Conservation (phyloP, 2,113 vertebrate genomes). For the Corynorhinus townsendii region DNA sequence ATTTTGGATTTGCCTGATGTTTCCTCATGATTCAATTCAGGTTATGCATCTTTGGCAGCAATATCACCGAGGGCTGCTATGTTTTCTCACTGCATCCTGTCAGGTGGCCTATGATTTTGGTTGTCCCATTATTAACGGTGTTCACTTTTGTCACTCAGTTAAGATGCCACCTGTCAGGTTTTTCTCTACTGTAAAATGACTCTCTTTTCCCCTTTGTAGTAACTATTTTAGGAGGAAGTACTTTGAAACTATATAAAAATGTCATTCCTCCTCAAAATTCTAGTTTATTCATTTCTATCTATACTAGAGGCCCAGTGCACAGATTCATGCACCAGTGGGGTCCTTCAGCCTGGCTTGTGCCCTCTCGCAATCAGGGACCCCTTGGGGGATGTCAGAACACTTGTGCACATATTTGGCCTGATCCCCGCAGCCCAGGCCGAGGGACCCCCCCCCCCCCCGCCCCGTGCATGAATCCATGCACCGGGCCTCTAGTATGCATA, state of each 20-base stretch:
- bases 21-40: background rate
- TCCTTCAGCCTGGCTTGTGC: too few species aligned
- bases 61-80: background rate
- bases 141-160: background rate
- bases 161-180: background rate
- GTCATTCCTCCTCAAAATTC: background rate
- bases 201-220: background rate
- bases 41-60: background rate
- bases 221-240: background rate
- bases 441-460: too few species aligned
- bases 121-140: background rate
- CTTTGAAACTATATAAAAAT: constrained; percentile 5
- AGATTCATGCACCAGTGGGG: too few species aligned
- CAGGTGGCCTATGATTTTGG: background rate
- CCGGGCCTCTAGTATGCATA: too few species aligned
- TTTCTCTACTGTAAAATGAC: background rate
- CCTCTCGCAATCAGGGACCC: too few species aligned
- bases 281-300: background rate
- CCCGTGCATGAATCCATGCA: too few species aligned
- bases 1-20: background rate
- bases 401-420: too few species aligned
- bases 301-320: too few species aligned
- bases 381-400: too few species aligned
- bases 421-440: too few species aligned
- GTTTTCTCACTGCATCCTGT: background rate